Evolutionary conservation across 2,113 vertebrate species (phyloP).

Genomic region (Lates calcarifer): DNA sequence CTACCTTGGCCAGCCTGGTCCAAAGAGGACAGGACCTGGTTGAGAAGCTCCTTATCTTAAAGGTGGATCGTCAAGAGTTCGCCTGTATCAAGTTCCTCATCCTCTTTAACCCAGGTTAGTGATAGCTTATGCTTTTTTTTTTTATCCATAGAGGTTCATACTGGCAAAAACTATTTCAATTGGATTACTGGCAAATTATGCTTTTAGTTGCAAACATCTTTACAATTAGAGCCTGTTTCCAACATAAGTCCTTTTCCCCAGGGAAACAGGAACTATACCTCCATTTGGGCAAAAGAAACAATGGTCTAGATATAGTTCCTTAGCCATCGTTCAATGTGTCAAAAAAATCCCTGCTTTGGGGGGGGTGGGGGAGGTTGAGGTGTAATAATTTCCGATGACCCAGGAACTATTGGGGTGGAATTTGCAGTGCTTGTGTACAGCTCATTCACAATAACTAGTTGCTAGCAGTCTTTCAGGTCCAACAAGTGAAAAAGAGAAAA

Average conservation of each 20-base stretch:
- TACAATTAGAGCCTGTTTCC: background rate
- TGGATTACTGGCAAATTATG: background rate
- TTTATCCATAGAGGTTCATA: background rate
- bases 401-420: background rate
- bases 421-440: background rate
- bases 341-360: background rate
- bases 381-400: background rate
- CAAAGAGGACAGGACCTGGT: conserved; percentile 89
- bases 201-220: background rate
- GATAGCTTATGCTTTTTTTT: background rate
- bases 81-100: conserved; percentile 94
- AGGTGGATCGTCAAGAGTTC: conserved; percentile 91
- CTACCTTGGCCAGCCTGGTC: conserved; percentile 86
- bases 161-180: background rate
- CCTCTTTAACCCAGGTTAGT: conserved; percentile 94
- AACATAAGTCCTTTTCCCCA: background rate
- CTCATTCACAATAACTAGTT: background rate
- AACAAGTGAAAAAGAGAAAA: too few relatives aligned
- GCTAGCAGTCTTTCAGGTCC: background rate
- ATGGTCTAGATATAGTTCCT: background rate
- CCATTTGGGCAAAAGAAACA: background rate
- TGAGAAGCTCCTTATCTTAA: conserved; percentile 86
- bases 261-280: background rate
- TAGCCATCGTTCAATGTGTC: background rate
- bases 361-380: too few relatives aligned